Conservation (phyloP, 2,888 invertebrate genomes). For the Beris morrisii region DNA sequence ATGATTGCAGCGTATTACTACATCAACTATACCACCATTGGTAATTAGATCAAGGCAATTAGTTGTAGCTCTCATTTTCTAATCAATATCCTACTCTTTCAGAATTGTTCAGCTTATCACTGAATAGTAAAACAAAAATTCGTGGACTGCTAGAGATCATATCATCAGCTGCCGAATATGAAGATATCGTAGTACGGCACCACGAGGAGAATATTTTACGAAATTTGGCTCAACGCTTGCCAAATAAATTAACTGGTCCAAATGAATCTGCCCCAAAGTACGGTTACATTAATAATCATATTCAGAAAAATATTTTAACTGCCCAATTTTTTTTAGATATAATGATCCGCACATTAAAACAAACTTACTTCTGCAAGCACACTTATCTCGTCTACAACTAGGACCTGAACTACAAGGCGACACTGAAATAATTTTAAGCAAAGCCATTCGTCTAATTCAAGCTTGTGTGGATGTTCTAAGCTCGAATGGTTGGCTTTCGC, state of each 20-base stretch:
- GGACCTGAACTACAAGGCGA: conserved; percentile 97
- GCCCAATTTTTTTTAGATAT: conserved; percentile 61
- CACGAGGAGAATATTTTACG: conserved; percentile 87
- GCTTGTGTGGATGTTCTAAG: conserved; percentile 96
- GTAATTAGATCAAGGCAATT: conserved; percentile 57
- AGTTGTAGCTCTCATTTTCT: background rate
- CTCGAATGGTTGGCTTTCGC: conserved; percentile 97
- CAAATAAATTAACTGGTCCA: conserved; percentile 65
- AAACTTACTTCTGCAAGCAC: conserved; percentile 92
- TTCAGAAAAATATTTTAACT: background rate
- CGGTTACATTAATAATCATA: conserved; percentile 41
- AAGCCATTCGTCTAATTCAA: conserved; percentile 82
- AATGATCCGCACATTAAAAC: conserved; percentile 98
- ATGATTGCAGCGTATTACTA: conserved; percentile 99
- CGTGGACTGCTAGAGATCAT: conserved; percentile 97
- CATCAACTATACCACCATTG: conserved; percentile 98
- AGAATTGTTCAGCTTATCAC: conserved; percentile 96
- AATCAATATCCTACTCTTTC: conserved; percentile 43
- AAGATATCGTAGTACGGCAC: conserved; percentile 90
- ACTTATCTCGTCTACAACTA: conserved; percentile 89
- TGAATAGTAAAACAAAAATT: conserved; percentile 97
- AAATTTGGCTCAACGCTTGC: conserved; percentile 59
- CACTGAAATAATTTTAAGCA: conserved; percentile 83
- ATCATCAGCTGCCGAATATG: conserved; percentile 96
- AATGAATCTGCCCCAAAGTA: conserved; percentile 71